phyloP scores from a whole-genome alignment of 2,113 vertebrate genomes.

The Micronisus gabar region DNA sequence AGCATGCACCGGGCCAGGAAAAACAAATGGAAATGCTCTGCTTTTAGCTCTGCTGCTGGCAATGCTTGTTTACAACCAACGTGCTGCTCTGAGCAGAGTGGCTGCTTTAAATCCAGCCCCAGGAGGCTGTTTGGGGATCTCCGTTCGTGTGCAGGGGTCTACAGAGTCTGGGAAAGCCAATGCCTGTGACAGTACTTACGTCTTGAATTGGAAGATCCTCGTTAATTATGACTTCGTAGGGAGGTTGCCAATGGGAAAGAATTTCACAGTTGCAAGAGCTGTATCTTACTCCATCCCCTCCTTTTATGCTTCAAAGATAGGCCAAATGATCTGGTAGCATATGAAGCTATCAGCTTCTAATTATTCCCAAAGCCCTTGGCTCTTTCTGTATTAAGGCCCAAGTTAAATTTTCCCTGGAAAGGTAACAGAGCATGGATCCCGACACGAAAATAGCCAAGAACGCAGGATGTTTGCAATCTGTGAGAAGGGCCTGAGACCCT shows the following conservation, averaged over 20 bases:
- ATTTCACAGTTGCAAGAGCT: not conserved
- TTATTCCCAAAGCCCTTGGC: not conserved
- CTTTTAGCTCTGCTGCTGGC: not conserved
- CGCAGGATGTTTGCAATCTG: not conserved
- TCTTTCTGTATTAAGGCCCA: not conserved
- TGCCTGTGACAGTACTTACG: not conserved
- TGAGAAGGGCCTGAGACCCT: not conserved
- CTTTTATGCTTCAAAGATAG: not conserved
- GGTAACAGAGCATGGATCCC: not conserved
- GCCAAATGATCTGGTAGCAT: not conserved
- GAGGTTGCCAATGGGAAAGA: constrained; percentile 4
- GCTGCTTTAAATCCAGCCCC: not conserved
- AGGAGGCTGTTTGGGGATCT: not conserved
- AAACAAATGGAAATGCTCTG: not conserved
- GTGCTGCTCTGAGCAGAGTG: not conserved
- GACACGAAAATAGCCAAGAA: not conserved
- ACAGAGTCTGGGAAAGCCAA: not conserved
- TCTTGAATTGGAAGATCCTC: not conserved
- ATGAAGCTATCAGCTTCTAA: not conserved
- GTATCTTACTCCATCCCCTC: not conserved
- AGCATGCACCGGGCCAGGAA: not conserved
- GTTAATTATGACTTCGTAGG: not conserved
- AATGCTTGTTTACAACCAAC: fast-evolving
- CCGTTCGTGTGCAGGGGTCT: not conserved
- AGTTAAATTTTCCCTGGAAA: constrained; percentile 7